Conservation (phyloP, 2,113 vertebrate species). For the Rhombomys opimus region DNA sequence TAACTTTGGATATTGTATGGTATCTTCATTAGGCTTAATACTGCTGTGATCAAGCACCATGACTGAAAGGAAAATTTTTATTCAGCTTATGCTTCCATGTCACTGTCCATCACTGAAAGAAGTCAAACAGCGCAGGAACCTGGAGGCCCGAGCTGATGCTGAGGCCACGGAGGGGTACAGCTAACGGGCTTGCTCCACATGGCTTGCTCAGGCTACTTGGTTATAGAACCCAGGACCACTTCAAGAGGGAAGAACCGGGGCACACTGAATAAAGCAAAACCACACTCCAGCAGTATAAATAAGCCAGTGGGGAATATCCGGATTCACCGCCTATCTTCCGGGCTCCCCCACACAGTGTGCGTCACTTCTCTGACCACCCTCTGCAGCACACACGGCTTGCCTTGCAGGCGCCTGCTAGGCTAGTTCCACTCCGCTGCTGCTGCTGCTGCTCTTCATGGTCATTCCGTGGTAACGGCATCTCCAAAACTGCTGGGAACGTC, state of each 20-base stretch:
- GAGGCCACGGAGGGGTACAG: not conserved
- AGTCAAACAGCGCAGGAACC: not conserved
- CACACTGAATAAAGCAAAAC: not conserved
- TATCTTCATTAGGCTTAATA: not conserved
- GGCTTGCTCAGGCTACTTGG: not conserved
- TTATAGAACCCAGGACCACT: not conserved
- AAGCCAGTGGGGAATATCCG: too few relatives aligned
- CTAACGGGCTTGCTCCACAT: not conserved
- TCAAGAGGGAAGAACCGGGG: not conserved
- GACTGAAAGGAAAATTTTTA: not conserved
- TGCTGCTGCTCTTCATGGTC: too few relatives aligned
- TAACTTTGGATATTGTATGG: conserved; percentile 18
- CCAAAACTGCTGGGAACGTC: too few relatives aligned
- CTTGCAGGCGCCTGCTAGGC: not conserved
- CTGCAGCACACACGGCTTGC: not conserved
- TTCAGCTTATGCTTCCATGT: not conserved
- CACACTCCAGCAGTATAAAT: not conserved
- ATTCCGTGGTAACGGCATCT: too few relatives aligned
- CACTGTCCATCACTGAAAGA: not conserved
- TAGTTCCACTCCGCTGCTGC: too few relatives aligned
- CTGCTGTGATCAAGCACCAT: not conserved
- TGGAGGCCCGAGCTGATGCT: not conserved
- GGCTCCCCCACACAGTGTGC: not conserved
- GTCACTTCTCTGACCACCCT: not conserved
- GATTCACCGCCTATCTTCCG: not conserved